Conservation (phyloP, 2,113 vertebrate species). For the Gadus chalcogrammus region DNA sequence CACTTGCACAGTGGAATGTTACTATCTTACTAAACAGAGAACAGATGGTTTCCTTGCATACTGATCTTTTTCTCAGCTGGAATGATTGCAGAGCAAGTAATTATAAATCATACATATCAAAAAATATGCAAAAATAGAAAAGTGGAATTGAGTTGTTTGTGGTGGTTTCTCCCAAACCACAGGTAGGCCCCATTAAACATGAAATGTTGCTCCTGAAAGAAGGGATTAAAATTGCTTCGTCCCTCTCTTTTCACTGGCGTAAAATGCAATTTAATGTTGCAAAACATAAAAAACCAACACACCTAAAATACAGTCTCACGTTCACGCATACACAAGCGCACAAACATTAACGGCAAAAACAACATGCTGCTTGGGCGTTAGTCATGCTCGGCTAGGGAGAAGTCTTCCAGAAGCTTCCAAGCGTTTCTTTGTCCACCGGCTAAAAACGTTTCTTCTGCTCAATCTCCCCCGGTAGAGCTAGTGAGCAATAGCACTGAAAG, state of each 20-base stretch:
- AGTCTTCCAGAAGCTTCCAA: conserved; percentile 38
- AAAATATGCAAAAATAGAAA: conserved; percentile 14
- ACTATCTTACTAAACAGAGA: too few species aligned
- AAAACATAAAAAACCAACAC: conserved; percentile 42
- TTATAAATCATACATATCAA: conserved; percentile 36
- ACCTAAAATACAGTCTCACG: neutral
- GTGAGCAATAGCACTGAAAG: conserved; percentile 44
- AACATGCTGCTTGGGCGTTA: conserved; percentile 34
- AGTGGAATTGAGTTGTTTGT: too few species aligned
- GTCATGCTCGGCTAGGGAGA: conserved; percentile 46
- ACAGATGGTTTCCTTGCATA: conserved; percentile 4
- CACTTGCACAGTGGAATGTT: too few species aligned
- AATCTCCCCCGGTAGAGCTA: conserved; percentile 31
- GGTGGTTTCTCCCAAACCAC: too few species aligned
- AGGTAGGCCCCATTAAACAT: too few species aligned
- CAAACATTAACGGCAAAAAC: conserved; percentile 41
- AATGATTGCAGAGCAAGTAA: conserved; percentile 28
- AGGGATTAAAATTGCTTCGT: too few species aligned
- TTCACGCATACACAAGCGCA: too few species aligned
- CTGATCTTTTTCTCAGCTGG: conserved; percentile 10
- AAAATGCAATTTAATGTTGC: too few species aligned
- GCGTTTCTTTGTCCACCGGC: conserved; percentile 41
- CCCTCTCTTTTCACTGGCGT: too few species aligned
- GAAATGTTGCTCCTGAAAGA: too few species aligned
- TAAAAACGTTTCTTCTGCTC: conserved; percentile 30